Conservation (phyloP, 2,888 invertebrate genomes). For the Pterostichus madidus region DNA sequence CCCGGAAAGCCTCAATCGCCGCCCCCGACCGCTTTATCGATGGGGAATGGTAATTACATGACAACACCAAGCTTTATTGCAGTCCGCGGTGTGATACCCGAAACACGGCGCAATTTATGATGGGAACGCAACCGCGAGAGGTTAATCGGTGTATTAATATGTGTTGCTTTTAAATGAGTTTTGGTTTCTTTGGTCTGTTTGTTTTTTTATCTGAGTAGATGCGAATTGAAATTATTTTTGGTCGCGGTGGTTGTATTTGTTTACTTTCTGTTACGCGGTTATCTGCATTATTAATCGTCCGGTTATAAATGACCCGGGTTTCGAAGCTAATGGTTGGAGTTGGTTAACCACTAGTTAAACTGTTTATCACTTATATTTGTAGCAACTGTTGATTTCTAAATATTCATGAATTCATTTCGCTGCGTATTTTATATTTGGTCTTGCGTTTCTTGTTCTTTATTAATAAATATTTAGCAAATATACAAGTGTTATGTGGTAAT, state of each 20-base stretch:
- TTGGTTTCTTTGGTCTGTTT: conserved; percentile 44
- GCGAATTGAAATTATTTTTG: conserved; percentile 63
- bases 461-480: conserved; percentile 27
- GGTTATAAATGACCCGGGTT: conserved; percentile 53
- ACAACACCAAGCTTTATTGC: conserved; percentile 76
- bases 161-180: conserved; percentile 62
- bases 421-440: conserved; percentile 7
- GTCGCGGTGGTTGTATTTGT: conserved; percentile 38
- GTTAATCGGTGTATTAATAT: conserved; percentile 64
- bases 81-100: conserved; percentile 68
- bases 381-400: background rate
- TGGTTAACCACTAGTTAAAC: conserved; percentile 9
- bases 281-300: conserved; percentile 57
- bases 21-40: conserved; percentile 75
- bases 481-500: background rate
- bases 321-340: conserved; percentile 39
- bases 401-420: conserved; percentile 17
- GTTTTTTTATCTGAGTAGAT: background rate
- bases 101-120: conserved; percentile 56
- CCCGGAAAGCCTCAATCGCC: conserved; percentile 75
- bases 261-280: conserved; percentile 54
- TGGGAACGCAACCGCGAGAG: conserved; percentile 62
- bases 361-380: background rate
- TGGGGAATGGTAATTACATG: conserved; percentile 76
- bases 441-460: background rate